phyloP scores from a whole-genome alignment of 2,113 vertebrate genomes.

The Indicator indicator region DNA sequence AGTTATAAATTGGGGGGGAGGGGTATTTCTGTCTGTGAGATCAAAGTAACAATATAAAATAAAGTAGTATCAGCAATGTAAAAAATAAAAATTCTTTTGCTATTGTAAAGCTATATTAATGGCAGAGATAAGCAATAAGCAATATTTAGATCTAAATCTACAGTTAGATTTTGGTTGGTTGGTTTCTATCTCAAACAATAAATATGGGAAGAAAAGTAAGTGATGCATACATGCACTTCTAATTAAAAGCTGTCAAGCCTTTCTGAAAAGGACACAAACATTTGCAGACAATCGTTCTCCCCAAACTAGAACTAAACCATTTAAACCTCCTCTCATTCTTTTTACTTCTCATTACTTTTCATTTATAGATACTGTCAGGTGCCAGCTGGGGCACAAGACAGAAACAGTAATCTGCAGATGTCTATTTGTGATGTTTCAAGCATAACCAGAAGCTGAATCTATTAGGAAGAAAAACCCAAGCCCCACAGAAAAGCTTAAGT shows the following conservation, averaged over 20 bases:
- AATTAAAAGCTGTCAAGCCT: neutral
- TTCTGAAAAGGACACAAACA: neutral
- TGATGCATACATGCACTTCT: neutral
- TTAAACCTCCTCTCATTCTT: neutral
- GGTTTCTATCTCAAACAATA: neutral
- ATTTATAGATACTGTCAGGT: constrained; percentile 12
- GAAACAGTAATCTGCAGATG: neutral
- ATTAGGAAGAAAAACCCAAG: accelerated
- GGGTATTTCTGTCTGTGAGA: neutral
- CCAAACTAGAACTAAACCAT: neutral
- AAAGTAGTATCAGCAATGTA: neutral
- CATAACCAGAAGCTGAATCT: constrained; percentile 5
- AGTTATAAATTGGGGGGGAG: neutral
- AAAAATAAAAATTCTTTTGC: neutral
- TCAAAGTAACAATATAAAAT: neutral
- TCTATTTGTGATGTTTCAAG: constrained; percentile 13
- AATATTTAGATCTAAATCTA: neutral
- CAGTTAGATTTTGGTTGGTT: neutral
- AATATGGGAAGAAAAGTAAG: neutral
- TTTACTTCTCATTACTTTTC: constrained; percentile 14
- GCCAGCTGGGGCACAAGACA: constrained; percentile 25
- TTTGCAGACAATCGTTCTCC: neutral
- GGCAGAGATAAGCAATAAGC: neutral
- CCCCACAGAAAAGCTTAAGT: neutral
- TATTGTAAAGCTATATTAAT: neutral